Base-by-base conservation (phyloP, 2,888 invertebrate species). In the Drosophila mettleri region DNA sequence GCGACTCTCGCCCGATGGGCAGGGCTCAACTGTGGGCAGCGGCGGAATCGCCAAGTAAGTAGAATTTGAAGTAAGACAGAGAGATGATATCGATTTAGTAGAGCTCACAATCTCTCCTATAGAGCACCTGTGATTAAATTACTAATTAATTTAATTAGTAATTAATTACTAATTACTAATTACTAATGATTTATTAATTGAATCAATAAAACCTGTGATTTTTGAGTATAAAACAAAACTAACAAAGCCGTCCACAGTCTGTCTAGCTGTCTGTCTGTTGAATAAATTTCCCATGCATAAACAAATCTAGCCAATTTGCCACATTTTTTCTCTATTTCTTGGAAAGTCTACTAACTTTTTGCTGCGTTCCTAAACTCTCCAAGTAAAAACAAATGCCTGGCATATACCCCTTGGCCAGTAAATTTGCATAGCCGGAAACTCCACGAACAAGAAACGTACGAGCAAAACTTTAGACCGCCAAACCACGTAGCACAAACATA, bases 1-100 rank as follows among this genome's bases (percentile, higher is more conserved):
- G 38, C 64, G 90, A 38, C 82, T 90, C 46, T 90, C 90, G 4
- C 90, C 90, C 5, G 90, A 90, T 51, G 90, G 90, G 8, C 90
- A 90, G 46, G 91, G 90, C 27, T 90, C 90, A 8, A 75, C 85
- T n/a, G 78, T 80, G 0, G 91, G 84, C 24, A 90, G 90, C 48
- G 90, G 87, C 0, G 88, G 88, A 5, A 46, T 54, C 39, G 62
- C 48, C 39, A 83, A 85, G 88, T 86, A 62, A 88, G 86, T 79
- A 14, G 14, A 38, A 38, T 3, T 12, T 31, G 5, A 24, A 24
- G 5, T 4, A 6, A 3, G 24, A 24, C 5, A 6, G 24, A 24
- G 6, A 3, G 24, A 6, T 24, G 2, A 24, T n/a, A n/a, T n/a
- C n/a, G n/a, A n/a, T n/a, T n/a, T n/a, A n/a, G n/a, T n/a, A n/a